These are phyloP conservation scores for Rutpela maculata DNA, from an alignment of 2,888 invertebrate species.

Conservation along the genomic window DNA sequence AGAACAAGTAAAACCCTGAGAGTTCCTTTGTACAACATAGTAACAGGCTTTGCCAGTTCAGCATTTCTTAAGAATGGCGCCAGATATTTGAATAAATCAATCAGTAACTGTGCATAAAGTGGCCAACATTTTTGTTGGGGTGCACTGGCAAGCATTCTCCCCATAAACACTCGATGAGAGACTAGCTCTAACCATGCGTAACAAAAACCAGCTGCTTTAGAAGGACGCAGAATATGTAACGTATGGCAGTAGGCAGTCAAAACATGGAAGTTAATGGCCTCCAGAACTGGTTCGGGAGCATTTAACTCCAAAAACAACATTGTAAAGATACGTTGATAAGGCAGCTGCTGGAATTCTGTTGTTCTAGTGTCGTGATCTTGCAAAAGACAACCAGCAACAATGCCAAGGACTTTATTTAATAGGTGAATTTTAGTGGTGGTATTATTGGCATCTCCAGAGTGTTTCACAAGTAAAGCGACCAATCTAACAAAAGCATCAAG, in stretches of 20 bases:
- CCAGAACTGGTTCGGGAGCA: constrained; percentile 93
- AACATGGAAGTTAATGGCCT: constrained; percentile 95
- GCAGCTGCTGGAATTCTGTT: constrained; percentile 95
- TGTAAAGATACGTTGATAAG: constrained; percentile 97
- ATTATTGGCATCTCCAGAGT: constrained; percentile 92
- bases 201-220: constrained; percentile 96
- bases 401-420: constrained; percentile 90
- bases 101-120: constrained; percentile 96
- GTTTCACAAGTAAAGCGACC: constrained; percentile 95
- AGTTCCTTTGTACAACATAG: constrained; percentile 96
- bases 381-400: constrained; percentile 95
- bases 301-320: constrained; percentile 98
- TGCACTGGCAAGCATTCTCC: constrained; percentile 91
- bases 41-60: constrained; percentile 95
- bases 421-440: constrained; percentile 97
- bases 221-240: constrained; percentile 93
- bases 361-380: constrained; percentile 96
- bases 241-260: constrained; percentile 97
- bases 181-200: constrained; percentile 99
- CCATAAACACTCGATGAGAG: constrained; percentile 96
- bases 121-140: constrained; percentile 98
- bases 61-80: constrained; percentile 98
- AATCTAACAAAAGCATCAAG: constrained; percentile 96
- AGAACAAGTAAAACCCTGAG: constrained; percentile 92
- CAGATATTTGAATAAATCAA: constrained; percentile 95